Evolutionary conservation across 92 coral and sea anemone species (phyloP).

Genomic region (Zoanthus sansibaricus): DNA sequence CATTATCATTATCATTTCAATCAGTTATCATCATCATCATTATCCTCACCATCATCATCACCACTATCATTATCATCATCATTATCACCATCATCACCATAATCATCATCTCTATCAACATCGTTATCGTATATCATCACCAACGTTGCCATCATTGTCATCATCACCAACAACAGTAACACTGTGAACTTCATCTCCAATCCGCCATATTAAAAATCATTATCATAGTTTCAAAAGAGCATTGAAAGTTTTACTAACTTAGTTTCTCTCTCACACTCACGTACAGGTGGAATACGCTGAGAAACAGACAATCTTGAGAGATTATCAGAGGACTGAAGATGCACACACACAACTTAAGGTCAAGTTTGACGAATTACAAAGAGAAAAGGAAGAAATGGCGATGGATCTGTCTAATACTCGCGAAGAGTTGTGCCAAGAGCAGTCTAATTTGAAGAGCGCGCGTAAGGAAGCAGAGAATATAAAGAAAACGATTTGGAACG

Average conservation of each 20-base stretch:
- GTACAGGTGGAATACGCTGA: constrained; percentile 67
- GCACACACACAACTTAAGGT: constrained; percentile 74
- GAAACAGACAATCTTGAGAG: constrained; percentile 75
- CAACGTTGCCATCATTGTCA: too few relatives aligned
- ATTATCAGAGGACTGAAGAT: constrained; percentile 73
- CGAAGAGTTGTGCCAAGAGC: constrained; percentile 81
- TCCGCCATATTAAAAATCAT: too few relatives aligned
- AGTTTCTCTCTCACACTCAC: neutral
- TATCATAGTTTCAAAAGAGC: too few relatives aligned
- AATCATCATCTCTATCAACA: too few relatives aligned
- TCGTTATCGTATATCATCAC: too few relatives aligned
- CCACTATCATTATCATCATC: neutral
- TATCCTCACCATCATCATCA: too few relatives aligned
- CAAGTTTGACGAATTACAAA: constrained; percentile 81
- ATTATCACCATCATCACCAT: too few relatives aligned
- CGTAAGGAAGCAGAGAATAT: constrained; percentile 79
- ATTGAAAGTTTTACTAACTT: too few relatives aligned
- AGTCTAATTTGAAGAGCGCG: constrained; percentile 78
- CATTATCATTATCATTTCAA: neutral
- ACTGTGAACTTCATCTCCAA: too few relatives aligned
- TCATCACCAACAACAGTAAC: too few relatives aligned
- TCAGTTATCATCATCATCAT: too few relatives aligned
- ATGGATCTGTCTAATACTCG: constrained; percentile 74
- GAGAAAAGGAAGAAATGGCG: constrained; percentile 83
- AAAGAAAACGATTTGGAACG: constrained; percentile 83